Percentiles rank a stretch among this genome's conserved stretches.
phyloP scores from a whole-genome alignment of 2,888 invertebrate species.

The Epirrhoe tristata region DNA sequence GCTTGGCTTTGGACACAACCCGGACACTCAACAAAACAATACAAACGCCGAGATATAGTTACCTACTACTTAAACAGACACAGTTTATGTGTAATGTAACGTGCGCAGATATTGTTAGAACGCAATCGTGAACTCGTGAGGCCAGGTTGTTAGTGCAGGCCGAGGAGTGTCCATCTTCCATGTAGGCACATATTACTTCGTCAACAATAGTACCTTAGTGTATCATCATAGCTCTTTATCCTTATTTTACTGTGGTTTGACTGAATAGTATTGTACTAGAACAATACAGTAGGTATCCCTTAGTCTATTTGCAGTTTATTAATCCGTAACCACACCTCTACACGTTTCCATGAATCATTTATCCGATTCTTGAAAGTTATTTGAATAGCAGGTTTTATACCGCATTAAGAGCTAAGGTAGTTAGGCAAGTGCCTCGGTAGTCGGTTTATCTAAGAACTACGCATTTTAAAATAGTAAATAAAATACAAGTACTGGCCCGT shows the following conservation, averaged over 20 bases:
- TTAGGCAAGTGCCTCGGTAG: no score
- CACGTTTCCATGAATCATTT: conserved; percentile 15
- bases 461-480: background rate
- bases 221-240: conserved; percentile 6
- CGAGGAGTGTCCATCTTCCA: no score
- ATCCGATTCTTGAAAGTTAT: conserved; percentile 22
- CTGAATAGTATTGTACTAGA: background rate
- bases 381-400: conserved; percentile 9
- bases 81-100: no score
- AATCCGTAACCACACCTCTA: conserved; percentile 18
- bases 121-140: no score
- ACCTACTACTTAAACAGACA: no score
- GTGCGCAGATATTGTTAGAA: no score
- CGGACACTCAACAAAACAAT: no score
- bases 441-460: background rate
- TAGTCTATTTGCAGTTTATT: conserved; percentile 9
- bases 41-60: no score
- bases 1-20: background rate
- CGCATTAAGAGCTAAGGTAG: background rate
- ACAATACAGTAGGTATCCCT: conserved; percentile 7
- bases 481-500: background rate
- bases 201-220: no score
- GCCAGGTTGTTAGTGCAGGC: no score
- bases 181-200: no score
- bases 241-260: conserved; percentile 8